These are phyloP conservation scores for Sphaeridia pumilis DNA, from an alignment of 2,888 invertebrate species.

Conservation along the genomic window DNA sequence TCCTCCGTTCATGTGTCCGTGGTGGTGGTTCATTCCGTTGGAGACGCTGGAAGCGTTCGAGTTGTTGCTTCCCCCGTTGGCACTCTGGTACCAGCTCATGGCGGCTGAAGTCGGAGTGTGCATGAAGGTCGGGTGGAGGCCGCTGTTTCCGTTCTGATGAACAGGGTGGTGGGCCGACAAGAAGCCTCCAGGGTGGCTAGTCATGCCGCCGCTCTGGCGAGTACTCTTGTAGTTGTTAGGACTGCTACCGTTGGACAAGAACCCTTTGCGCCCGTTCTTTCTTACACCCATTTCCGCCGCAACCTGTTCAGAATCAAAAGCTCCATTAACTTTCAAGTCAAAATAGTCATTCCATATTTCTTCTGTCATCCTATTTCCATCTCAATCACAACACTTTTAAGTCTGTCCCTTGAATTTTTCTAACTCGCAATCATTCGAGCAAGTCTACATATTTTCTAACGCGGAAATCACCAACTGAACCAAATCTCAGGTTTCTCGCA, in stretches of 20 bases:
- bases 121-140: slow-evolving; percentile 17
- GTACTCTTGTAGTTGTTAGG: slow-evolving; percentile 30
- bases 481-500: too few relatives aligned
- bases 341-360: too few relatives aligned
- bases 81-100: slow-evolving; percentile 28
- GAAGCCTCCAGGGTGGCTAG: slow-evolving; percentile 14
- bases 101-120: slow-evolving; percentile 33
- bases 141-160: slow-evolving; percentile 16
- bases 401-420: too few relatives aligned
- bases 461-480: neutral
- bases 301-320: slow-evolving; percentile 16
- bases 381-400: neutral
- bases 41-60: neutral
- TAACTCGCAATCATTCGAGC: too few relatives aligned
- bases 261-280: slow-evolving; percentile 30
- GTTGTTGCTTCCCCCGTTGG: slow-evolving; percentile 4
- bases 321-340: neutral
- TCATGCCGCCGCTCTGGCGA: slow-evolving; percentile 22
- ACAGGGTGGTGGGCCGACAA: slow-evolving; percentile 19
- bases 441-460: too few relatives aligned
- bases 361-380: too few relatives aligned
- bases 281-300: slow-evolving; percentile 30
- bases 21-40: slow-evolving; percentile 5
- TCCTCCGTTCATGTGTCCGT: slow-evolving; percentile 5
- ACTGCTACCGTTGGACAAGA: slow-evolving; percentile 26